Evolutionary conservation across 2,797 vertebrate species (phyloP), one percentile per base, ranked within the genome.

Genomic region (Gallinago stenura): DNA sequence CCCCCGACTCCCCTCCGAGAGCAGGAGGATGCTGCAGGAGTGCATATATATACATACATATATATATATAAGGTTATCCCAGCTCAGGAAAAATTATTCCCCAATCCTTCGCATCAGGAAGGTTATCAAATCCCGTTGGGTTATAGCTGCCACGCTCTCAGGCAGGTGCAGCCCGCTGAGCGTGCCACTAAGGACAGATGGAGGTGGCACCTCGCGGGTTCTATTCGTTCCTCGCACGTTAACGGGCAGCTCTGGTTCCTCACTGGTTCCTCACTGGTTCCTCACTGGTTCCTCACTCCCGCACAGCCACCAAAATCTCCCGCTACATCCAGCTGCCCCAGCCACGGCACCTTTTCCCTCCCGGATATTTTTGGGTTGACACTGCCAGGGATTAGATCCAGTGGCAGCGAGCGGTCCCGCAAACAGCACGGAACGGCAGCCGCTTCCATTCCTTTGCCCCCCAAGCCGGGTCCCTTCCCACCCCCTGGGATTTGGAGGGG

Each of bases 211-310:
- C 7, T 1, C 22, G 16, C 71, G 46, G 82, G 56, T 69, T 62
- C 50, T 7, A 56, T 25, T 83, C 28, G n/a, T 53, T 73, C 73
- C 71, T 39, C 30, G 4, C 80, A 43, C 73, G 33, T 87, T 81
- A 93, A 80, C 6, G 78, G 68, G 77, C 73, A 48, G 87, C 70
- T 95, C 87, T 73, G 68, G 87, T 79, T 89, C 93, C 93, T 91
- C 66, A n/a, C 69, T 93, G 68, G 87, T 79, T 89, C 93, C 93
- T 90, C 66, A n/a, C 87, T 73, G 68, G 87, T 79, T 89, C 93
- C 93, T 91, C 65, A n/a, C 87, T 73, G 68, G 87, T 79, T 89
- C 93, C 93, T 91, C 65, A n/a, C 69, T 93, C 65, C 73, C 58
- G 81, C 80, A 43, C 57, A 83, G 90, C 90, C 93, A 83, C 88